Base-by-base conservation (phyloP, 2,888 invertebrate genomes). In the Tortrix viridana region DNA sequence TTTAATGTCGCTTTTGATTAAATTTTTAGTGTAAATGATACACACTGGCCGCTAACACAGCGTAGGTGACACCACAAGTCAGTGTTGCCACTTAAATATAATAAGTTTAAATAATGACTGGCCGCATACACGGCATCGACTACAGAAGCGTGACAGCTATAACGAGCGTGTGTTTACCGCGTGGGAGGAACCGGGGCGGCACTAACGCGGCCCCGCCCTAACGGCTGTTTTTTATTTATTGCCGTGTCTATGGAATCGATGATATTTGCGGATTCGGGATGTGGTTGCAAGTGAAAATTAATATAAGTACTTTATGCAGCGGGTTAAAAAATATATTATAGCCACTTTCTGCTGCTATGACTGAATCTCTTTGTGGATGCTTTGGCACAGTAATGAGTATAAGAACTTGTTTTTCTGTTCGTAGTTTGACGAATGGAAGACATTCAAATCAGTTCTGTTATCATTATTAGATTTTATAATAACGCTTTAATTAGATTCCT, bases 161-260 rank as follows among this genome's bases (percentile, higher is more conserved):
- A 72, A 74, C 77, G 74, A 78, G 76, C 76, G 74, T 77, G 74
- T 69, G 71, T 78, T 77, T 78, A 74, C 71, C 69, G 81, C 83
- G 85, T 86, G 86, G 73, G 85, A 81, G 69, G 82, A 82, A 82
- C 48, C 73, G 84, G 89, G 87, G 84, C 85, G 88, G 83, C 73
- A 84, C 80, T 86, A 88, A 88, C 80, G 74, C 80, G 75, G 75
- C 81, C 77, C 77, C 74, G 76, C 76, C 74, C 67, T 68, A 67
- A 59, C 68, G 56, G 56, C 62, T 52, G 60, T 67, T 68, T 71
- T 74, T 77, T 78, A 71, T 75, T 75, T 74, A 70, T 68, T 65
- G 70, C 66, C 65, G 47, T 65, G 69, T 69, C 68, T 58, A 57
- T 62, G 52, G 62, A 55, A 56, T 62, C 53, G 47, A 57, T 53